phyloP scores from a whole-genome alignment of 2,113 vertebrate species.

The Trichomycterus rosablanca region DNA sequence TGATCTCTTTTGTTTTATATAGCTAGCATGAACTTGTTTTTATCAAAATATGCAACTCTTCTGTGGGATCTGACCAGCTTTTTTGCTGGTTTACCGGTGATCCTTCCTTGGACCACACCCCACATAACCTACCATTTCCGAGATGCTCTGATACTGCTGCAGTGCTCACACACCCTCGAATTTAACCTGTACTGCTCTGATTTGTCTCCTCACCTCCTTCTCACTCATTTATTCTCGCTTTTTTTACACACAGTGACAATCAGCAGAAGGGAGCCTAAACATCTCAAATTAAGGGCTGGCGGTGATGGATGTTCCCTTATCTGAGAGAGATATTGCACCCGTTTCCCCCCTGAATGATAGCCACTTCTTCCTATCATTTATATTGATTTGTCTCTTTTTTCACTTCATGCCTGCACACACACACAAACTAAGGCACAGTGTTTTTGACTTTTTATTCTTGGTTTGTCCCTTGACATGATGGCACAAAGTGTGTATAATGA shows the following conservation, averaged over 20 bases:
- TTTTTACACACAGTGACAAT: conserved; percentile 47
- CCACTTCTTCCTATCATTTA: conserved; percentile 62
- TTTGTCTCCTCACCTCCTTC: conserved; percentile 11
- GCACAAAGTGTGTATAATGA: no score
- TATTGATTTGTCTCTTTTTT: conserved; percentile 61
- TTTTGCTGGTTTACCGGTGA: no score
- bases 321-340: conserved; percentile 64
- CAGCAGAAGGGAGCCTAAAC: conserved; percentile 62
- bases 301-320: conserved; percentile 66
- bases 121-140: no score
- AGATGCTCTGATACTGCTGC: no score
- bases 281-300: conserved; percentile 66
- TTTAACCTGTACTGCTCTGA: conserved; percentile 12
- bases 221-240: not conserved
- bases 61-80: no score
- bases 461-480: no score
- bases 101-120: no score
- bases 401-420: conserved; percentile 15
- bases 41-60: no score
- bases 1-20: no score
- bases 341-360: conserved; percentile 59
- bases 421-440: not conserved
- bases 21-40: no score
- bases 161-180: not conserved
- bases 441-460: not conserved